Evolutionary conservation across 64 coral and sea anemone genomes (phyloP).

Genomic region (Pachyseris speciosa): DNA sequence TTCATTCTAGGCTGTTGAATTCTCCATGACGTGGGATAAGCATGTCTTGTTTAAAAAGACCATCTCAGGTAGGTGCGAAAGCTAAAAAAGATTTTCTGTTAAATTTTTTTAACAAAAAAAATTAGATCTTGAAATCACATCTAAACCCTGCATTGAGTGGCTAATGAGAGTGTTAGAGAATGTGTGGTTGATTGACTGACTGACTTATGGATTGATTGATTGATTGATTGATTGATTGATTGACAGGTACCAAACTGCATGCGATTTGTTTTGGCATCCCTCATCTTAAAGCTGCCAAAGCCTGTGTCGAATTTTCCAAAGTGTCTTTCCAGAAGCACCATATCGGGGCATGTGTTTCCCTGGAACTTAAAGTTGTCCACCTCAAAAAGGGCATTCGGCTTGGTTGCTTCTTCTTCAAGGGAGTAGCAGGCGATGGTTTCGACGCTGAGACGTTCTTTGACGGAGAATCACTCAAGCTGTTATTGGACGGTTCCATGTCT

Average conservation of each 20-base stretch:
- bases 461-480: not conserved
- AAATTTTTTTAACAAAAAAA: too few relatives aligned
- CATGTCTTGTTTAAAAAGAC: slow-evolving; percentile 4
- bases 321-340: slow-evolving; percentile 20
- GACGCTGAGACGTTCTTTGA: not conserved
- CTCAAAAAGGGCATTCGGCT: not conserved
- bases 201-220: not conserved
- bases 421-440: not conserved
- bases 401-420: slow-evolving; percentile 52
- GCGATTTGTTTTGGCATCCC: slow-evolving; percentile 39
- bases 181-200: too few relatives aligned
- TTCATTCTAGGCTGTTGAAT: not conserved
- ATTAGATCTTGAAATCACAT: too few relatives aligned
- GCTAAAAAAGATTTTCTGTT: too few relatives aligned
- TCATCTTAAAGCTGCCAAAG: not conserved
- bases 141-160: too few relatives aligned
- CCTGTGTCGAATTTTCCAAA: slow-evolving; percentile 38
- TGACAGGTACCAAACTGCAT: slow-evolving; percentile 26
- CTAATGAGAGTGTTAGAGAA: too few relatives aligned
- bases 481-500: too few relatives aligned
- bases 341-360: slow-evolving; percentile 1
- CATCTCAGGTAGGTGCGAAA: slow-evolving; percentile 2
- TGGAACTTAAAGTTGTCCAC: slow-evolving; percentile 1
- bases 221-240: not conserved
- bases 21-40: slow-evolving; percentile 29